Evolutionary conservation across 1,140 invertebrate genomes (phyloP).

Genomic region (Ceratosolen solmsi): DNA sequence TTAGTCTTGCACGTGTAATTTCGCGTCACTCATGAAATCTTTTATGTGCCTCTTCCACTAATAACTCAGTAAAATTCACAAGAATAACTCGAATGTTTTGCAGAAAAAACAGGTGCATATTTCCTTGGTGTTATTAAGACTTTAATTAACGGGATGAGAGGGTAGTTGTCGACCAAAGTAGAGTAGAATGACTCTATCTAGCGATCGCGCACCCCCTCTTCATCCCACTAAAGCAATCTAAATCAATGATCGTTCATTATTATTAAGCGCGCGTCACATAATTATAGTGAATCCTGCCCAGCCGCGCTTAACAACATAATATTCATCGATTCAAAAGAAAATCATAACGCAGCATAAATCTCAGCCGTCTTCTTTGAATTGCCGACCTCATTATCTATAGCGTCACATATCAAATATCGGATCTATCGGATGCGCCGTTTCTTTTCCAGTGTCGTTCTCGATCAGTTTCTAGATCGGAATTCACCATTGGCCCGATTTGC

Average conservation of each 20-base stretch:
- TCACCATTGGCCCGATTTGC: constrained; percentile 37
- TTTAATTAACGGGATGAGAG: too few relatives aligned
- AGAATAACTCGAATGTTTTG: too few relatives aligned
- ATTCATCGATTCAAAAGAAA: not conserved
- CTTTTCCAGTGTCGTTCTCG: constrained; percentile 12
- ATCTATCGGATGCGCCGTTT: not conserved
- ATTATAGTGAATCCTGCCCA: not conserved
- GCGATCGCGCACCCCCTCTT: not conserved
- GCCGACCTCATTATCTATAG: not conserved
- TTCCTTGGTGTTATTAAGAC: too few relatives aligned
- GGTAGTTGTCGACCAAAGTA: too few relatives aligned
- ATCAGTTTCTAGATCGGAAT: constrained; percentile 49
- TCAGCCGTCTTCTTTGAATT: not conserved
- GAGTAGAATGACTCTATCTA: not conserved
- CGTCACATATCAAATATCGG: too few relatives aligned
- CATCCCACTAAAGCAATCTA: not conserved
- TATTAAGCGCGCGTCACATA: not conserved
- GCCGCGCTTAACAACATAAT: not conserved
- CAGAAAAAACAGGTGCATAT: too few relatives aligned
- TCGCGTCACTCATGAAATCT: too few relatives aligned
- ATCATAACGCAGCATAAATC: not conserved
- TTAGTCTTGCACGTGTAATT: too few relatives aligned
- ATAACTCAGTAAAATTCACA: too few relatives aligned
- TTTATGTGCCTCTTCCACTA: too few relatives aligned
- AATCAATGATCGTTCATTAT: not conserved